Evolutionary conservation across 2,797 vertebrate genomes (phyloP), one percentile per base, ranked within the genome.

Genomic region (Phaenicophaeus curvirostris): DNA sequence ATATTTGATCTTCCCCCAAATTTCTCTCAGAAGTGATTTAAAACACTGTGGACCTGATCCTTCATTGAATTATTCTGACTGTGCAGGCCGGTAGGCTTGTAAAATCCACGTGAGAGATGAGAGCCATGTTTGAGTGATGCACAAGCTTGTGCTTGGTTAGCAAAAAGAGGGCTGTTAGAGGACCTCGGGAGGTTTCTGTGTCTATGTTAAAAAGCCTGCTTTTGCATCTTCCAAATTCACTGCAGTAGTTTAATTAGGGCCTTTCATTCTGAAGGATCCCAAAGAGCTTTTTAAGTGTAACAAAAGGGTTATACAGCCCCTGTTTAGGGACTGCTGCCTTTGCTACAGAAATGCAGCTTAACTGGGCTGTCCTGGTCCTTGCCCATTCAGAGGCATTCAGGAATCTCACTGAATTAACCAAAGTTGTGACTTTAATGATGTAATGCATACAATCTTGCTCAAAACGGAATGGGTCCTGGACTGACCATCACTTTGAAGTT

Each of bases 191-290:
- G 42, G 35, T 78, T 93, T 54, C 24, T n/a, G 24, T 61, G 72
- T 41, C 51, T 82, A 15, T 1, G 1, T 72, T 80, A 35, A 58
- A 18, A 42, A 3, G 2, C 65, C 77, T 54, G 21, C 24, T 10
- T 33, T 79, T 89, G 41, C 41, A 30, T 75, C 57, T 78, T 80
- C 44, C 11, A 5, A 58, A 6, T 74, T 85, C 30, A 27, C 37
- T 42, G 61, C 37, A 30, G 31, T 31, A 13, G 10, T 58, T 63
- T 57, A 59, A 89, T 59, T 27, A 72, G 19, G 7, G 46, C 88
- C 90, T 96, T 96, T 96, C 78, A 41, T 95, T 87, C 95, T 85
- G 89, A 89, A 93, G 95, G 94, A 96, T 96, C 91, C 89, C 95
- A 92, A 92, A 96, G n/a, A 65, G 51, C 89, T 95, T 93, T 85